A percentile compares a stretch with the other conserved stretches of the same genome.
phyloP scores from a whole-genome alignment of 2,113 vertebrate genomes.

The Cephalopterus ornatus region DNA sequence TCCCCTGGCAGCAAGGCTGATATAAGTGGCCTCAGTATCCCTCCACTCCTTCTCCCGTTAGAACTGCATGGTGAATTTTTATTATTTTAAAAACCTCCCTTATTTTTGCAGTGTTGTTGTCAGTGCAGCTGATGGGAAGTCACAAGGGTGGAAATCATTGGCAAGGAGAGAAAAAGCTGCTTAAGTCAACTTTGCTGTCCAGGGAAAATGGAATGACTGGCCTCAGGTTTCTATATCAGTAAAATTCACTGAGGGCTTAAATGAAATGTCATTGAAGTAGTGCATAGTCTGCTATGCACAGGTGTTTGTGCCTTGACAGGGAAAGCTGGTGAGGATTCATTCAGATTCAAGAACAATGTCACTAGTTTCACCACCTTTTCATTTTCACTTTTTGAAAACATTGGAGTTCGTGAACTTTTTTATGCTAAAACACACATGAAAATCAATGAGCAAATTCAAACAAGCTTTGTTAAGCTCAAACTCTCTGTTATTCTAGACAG shows the following conservation, averaged over 20 bases:
- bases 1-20: not conserved
- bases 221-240: not conserved
- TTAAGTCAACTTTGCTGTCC: not conserved
- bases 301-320: not conserved
- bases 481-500: slow-evolving; percentile 26
- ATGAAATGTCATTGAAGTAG: not conserved
- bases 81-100: not conserved
- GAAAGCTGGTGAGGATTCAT: not conserved
- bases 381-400: slow-evolving; percentile 13
- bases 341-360: not conserved
- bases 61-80: not conserved
- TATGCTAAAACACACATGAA: slow-evolving; percentile 28
- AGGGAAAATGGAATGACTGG: not conserved
- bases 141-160: not conserved
- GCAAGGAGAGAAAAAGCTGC: not conserved
- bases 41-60: not conserved
- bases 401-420: not conserved
- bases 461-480: not conserved
- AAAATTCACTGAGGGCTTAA: not conserved
- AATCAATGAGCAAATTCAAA: slow-evolving; percentile 48
- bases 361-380: not conserved
- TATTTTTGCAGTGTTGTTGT: not conserved
- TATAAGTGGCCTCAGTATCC: not conserved
- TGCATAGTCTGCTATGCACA: not conserved
- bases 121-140: not conserved